These are phyloP conservation scores for Nesoenas mayeri DNA, from an alignment of 2,113 vertebrate genomes.

Conservation along the genomic window DNA sequence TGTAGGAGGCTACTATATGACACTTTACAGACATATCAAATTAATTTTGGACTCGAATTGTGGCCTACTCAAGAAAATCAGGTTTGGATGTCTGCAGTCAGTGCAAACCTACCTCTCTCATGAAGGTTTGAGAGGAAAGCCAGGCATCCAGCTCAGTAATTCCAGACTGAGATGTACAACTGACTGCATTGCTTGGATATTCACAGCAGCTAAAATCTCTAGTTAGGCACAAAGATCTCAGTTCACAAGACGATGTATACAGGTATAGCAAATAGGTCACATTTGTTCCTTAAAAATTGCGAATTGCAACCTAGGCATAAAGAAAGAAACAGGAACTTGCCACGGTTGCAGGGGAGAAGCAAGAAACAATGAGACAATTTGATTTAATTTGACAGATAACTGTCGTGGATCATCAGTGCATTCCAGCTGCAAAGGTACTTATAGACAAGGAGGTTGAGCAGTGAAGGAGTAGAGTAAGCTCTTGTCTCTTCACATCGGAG, in stretches of 20 bases:
- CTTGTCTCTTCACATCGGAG: neutral
- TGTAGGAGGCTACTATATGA: neutral
- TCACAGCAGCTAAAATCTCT: neutral
- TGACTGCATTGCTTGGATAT: neutral
- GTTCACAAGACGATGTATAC: neutral
- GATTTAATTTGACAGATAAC: neutral
- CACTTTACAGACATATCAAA: neutral
- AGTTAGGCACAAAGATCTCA: neutral
- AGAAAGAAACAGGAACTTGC: neutral
- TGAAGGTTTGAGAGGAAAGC: neutral
- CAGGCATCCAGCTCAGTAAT: neutral
- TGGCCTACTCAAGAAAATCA: neutral
- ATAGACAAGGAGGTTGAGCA: neutral
- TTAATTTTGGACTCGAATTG: neutral
- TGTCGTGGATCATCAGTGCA: neutral
- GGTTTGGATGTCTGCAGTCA: neutral
- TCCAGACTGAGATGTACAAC: neutral
- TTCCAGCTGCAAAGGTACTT: neutral
- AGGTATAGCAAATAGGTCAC: neutral
- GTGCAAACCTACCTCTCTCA: neutral
- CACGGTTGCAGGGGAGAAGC: neutral
- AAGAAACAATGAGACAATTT: neutral
- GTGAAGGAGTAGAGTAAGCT: neutral
- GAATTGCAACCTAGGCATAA: neutral
- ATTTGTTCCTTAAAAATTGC: neutral